Evolutionary conservation across 1,140 invertebrate species (phyloP).

Genomic region (Ceratina australensis): DNA sequence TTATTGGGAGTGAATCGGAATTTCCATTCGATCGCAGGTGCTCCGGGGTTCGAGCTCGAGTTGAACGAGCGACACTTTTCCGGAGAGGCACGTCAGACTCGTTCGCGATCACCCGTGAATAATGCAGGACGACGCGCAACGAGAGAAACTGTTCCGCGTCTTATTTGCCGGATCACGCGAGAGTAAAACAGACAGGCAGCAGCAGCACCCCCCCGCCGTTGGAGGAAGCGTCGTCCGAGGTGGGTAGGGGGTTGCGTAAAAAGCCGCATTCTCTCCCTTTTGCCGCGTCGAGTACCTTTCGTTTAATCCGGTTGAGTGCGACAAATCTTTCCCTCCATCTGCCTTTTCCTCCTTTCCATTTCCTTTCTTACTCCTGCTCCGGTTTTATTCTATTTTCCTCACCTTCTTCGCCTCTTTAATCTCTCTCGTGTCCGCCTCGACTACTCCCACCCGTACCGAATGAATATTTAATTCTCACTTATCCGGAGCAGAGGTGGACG

Average conservation of each 20-base stretch:
- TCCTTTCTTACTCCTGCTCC: not conserved
- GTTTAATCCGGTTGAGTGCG: constrained; percentile 58
- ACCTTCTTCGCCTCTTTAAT: not conserved
- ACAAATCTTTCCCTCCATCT: constrained; percentile 44
- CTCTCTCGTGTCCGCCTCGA: constrained; percentile 3
- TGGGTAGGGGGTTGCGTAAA: not conserved
- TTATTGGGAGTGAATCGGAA: too few relatives aligned
- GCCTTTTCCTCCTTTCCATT: not conserved
- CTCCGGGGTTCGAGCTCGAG: too few relatives aligned
- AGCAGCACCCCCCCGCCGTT: not conserved
- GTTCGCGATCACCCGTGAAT: constrained; percentile 44
- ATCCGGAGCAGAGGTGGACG: constrained; percentile 45
- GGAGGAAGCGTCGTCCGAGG: not conserved
- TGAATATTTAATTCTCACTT: constrained; percentile 69
- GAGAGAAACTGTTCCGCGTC: constrained; percentile 29
- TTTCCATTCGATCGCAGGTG: too few relatives aligned
- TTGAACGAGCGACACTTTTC: too few relatives aligned
- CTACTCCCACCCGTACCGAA: constrained; percentile 29
- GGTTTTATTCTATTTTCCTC: not conserved
- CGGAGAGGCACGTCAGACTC: not conserved
- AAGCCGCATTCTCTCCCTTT: not conserved
- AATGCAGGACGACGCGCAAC: constrained; percentile 42
- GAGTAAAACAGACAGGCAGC: constrained; percentile 13
- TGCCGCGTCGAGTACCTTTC: constrained; percentile 33
- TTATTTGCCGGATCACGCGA: constrained; percentile 22